Base-by-base conservation (phyloP, 2,888 invertebrate species). In the Galerucella calmariensis region DNA sequence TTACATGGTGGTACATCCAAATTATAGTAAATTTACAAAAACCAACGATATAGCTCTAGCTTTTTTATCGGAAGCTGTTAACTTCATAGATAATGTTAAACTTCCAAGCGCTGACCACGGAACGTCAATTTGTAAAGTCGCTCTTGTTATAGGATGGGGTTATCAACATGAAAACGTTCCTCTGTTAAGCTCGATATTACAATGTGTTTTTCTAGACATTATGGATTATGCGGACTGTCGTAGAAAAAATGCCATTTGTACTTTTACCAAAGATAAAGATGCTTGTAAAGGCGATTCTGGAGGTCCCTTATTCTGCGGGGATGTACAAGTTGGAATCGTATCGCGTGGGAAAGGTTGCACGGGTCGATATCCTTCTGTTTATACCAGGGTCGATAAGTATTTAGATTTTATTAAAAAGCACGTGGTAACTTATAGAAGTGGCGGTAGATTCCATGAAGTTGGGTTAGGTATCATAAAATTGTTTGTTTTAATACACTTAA, bases 271-370 rank as follows among this genome's bases (percentile, higher is more conserved):
- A 16, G 69, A 56, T 6, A 74, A 69, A 53, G 76, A 76, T 46
- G 61, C 74, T 10, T 76, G 76, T 41, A 12, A 67, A 11, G 76
- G 76, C n/a, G 76, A 76, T 56, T 74, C 75, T 41, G 77, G 73
- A 44, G 75, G 74, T 16, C 76, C 76, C 27, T 53, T 76, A 24
- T n/a, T 76, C 8, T 76, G 72, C 61, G 58, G 58, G 1, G 70
- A 65, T 6, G 63, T 62, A 16, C 76, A 74, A 41, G 62, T 66
- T 35, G 76, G 76, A 9, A 70, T 76, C 14, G 71, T 76, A 9
- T 69, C 72, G 14, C 69, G 69, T 65, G 76, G 76, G 9, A 56
- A 67, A 11, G 72, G 56, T 5, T 76, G 76, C 48, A 62, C 6
- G 1, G 27, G 48, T 8, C 24, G 35, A 5, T 68, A 46, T 9